A percentile compares a stretch with the other conserved stretches of the same genome.
Conservation (phyloP, 2,797 vertebrate genomes). For the Myotis vivesi region DNA sequence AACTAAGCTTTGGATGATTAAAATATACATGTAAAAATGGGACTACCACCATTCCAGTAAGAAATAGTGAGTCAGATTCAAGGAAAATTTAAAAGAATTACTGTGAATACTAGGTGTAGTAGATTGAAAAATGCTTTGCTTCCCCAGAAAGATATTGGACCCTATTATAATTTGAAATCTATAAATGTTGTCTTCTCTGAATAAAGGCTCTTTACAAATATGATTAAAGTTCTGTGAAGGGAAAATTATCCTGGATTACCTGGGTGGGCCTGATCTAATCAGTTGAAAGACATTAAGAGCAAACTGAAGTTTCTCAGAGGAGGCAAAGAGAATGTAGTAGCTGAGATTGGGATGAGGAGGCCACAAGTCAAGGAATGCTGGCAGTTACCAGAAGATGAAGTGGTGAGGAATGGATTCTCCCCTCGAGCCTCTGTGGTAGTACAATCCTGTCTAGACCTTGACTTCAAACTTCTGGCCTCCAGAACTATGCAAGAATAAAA, state of each 20-base stretch:
- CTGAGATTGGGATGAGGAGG: background rate
- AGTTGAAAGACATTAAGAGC: background rate
- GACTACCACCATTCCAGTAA: background rate
- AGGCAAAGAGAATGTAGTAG: background rate
- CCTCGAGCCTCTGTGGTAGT: background rate
- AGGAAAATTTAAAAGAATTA: background rate
- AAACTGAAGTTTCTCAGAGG: background rate
- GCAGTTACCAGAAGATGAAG: background rate
- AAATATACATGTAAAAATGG: background rate
- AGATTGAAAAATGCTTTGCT: background rate
- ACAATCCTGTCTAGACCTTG: background rate
- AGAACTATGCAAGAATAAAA: background rate
- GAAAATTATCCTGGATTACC: background rate
- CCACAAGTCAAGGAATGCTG: background rate
- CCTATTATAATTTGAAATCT: background rate
- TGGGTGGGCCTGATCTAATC: background rate
- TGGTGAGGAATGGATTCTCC: background rate
- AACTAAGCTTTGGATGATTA: background rate
- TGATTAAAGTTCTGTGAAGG: background rate
- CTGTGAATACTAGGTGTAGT: background rate
- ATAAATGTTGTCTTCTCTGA: background rate
- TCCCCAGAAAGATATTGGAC: background rate
- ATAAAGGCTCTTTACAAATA: background rate
- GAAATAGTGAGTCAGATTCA: background rate
- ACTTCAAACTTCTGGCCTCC: background rate